Evolutionary conservation across 2,113 vertebrate species (phyloP), one percentile per base, ranked within the genome.

Genomic region (Rhea pennata): DNA sequence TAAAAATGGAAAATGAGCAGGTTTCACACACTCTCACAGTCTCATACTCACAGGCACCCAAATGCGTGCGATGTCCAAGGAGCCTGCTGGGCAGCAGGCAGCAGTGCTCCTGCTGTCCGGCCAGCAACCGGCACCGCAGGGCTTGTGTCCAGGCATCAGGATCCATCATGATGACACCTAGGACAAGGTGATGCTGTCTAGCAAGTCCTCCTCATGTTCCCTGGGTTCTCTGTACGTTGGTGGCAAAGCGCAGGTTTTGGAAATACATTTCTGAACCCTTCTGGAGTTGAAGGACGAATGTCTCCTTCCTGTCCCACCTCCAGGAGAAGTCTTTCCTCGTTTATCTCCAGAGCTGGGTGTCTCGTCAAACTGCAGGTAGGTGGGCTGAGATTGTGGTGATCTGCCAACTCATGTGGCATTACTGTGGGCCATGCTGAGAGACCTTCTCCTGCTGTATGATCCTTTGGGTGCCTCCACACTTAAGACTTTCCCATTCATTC

Each of bases 201-300:
- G 22, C 15, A 36, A 64, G 29, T 48, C 36, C 24, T 73, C 69
- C 31, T 10, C 51, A 42, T 40, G 29, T 36, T 8, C 67, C 71
- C 29, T 17, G 8, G 48, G 33, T 36, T 78, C 46, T 59, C 48
- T 29, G 36, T 73, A 74, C 50, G 39, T 23, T 79, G 33, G 22
- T 3, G 3, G 59, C 62, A 61, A 26, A 0, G 6, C 21, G 16
- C 1, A 2, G 8, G 12, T 31, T 70, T 74, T 33, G 26, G 11
- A 44, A 14, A 22, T 19, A 4, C 3, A 4, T 54, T 74, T 93
- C 13, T 39, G 44, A 73, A 42, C 74, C 50, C 15, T 84, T 66
- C 73, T 74, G 61, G 44, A 78, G 54, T 24, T 33, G 42, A 22
- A 13, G 15, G 48, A 53, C 33, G 10, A 77, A 19, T 31, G 22